Percentiles rank a stretch among this genome's conserved stretches.
Evolutionary conservation across 2,797 vertebrate species (phyloP).

Genomic region (Alexandromys oeconomus): DNA sequence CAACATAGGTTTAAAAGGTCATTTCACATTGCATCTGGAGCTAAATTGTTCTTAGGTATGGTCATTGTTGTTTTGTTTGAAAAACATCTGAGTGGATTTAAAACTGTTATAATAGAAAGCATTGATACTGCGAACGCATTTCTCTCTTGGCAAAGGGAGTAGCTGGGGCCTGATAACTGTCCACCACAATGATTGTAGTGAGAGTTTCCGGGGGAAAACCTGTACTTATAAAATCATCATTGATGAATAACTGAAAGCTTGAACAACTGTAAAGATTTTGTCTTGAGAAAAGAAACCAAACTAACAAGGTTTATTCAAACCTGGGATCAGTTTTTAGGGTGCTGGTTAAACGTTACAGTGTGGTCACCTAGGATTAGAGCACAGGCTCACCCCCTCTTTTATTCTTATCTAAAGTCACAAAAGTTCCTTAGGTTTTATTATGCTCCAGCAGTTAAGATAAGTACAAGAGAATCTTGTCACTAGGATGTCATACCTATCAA

Average conservation of each 20-base stretch:
- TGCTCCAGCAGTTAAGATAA: conserved; percentile 75
- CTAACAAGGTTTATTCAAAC: neutral
- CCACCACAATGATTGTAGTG: neutral
- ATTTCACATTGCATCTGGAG: conserved; percentile 32
- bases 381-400: neutral
- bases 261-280: neutral
- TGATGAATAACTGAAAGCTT: conserved; percentile 3
- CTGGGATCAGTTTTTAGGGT: neutral
- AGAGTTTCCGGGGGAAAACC: conserved; percentile 8
- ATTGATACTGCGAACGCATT: conserved; percentile 2
- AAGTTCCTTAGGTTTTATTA: conserved; percentile 74
- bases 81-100: conserved; percentile 18
- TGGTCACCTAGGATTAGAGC: neutral
- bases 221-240: conserved; percentile 40
- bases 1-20: neutral
- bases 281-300: neutral
- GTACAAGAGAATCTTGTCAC: conserved; percentile 81
- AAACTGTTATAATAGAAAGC: neutral
- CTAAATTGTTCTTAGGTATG: conserved; percentile 37
- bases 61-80: neutral
- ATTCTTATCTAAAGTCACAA: neutral
- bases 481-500: conserved; percentile 57
- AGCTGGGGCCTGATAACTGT: neutral
- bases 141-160: conserved; percentile 19
- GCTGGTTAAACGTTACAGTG: neutral